Conservation (phyloP, 2,113 vertebrate species). For the Noctilio leporinus region DNA sequence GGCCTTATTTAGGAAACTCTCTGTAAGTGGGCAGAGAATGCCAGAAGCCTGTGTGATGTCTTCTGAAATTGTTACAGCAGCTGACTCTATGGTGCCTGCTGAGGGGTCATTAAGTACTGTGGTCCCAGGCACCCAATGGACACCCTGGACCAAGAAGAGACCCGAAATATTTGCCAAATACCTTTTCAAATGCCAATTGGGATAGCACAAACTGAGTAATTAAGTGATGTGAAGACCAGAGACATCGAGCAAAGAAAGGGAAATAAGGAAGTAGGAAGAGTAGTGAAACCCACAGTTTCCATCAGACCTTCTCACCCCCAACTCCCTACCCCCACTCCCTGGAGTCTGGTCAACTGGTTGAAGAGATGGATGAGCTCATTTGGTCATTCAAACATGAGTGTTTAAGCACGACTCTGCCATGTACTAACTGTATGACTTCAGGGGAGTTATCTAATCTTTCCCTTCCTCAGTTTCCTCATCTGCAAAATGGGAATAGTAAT, state of each 20-base stretch:
- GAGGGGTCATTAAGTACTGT: background rate
- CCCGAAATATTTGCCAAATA: background rate
- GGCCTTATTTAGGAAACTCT: background rate
- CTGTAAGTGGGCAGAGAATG: background rate
- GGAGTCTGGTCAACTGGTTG: background rate
- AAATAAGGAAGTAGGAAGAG: background rate
- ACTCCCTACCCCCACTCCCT: fast-evolving
- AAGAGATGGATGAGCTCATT: background rate
- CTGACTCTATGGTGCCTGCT: background rate
- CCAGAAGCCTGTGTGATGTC: background rate
- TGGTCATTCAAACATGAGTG: background rate
- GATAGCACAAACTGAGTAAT: background rate
- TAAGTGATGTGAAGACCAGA: background rate
- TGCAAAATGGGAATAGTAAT: background rate
- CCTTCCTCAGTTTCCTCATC: background rate
- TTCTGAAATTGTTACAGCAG: background rate
- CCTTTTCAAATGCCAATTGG: background rate
- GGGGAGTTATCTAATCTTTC: background rate
- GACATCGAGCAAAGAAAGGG: background rate
- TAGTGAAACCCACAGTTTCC: background rate
- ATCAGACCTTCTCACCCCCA: fast-evolving
- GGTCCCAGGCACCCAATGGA: background rate
- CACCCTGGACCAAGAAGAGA: background rate
- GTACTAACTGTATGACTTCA: background rate
- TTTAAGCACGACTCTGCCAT: background rate